Percentiles rank a stretch among this genome's conserved stretches.
Conservation (phyloP, 2,113 vertebrate species). For the Heterochromis multidens region DNA sequence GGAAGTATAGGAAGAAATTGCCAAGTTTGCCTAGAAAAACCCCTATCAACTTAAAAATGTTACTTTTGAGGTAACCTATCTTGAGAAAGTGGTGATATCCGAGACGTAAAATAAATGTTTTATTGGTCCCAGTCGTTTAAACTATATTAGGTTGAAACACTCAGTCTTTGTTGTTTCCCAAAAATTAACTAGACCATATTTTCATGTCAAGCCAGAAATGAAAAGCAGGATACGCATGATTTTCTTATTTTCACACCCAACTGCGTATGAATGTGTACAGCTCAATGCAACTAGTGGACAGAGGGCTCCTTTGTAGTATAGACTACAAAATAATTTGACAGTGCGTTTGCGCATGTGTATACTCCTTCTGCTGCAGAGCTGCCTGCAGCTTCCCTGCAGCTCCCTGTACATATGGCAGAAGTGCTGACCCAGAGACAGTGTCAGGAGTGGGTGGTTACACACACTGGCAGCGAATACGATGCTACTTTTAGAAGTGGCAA, state of each 20-base stretch:
- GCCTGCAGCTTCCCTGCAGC: constrained; percentile 40
- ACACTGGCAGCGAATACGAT: neutral
- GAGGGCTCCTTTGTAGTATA: neutral
- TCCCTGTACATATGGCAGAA: constrained; percentile 48
- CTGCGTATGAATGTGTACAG: neutral
- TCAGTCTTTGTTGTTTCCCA: too few species aligned
- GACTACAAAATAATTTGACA: neutral
- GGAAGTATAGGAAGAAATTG: neutral
- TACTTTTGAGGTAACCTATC: neutral
- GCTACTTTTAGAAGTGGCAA: neutral
- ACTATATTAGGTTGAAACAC: accelerated
- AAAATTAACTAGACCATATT: neutral
- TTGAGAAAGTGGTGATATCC: neutral
- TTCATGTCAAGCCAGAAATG: neutral
- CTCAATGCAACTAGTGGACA: neutral
- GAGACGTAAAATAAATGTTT: neutral
- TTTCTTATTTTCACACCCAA: neutral
- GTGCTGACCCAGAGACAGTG: constrained; percentile 60
- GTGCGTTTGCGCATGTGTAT: neutral
- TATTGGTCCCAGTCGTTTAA: too few species aligned
- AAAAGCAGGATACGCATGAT: neutral
- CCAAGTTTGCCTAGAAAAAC: neutral
- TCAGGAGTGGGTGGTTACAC: neutral
- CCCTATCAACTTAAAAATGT: neutral
- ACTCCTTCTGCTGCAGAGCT: constrained; percentile 26